These are phyloP conservation scores for Calidris pygmaea DNA, from an alignment of 2,113 vertebrate species.

Conservation along the genomic window DNA sequence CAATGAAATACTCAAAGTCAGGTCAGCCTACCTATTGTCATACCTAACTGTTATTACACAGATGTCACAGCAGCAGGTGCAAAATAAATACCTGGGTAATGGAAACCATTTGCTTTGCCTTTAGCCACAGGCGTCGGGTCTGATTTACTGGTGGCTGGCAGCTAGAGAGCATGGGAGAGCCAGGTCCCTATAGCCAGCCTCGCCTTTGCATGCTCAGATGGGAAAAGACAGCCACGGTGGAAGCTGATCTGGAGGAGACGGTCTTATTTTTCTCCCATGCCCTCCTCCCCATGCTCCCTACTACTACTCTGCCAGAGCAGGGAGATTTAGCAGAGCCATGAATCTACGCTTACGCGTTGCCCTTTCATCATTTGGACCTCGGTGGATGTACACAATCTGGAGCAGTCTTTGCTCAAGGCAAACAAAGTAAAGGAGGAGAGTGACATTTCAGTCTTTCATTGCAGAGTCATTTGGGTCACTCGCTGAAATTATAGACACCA, in stretches of 20 bases:
- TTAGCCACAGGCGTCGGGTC: not conserved
- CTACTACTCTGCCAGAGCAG: not conserved
- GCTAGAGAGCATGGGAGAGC: not conserved
- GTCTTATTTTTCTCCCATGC: not conserved
- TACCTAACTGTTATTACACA: constrained; percentile 18
- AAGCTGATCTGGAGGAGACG: not conserved
- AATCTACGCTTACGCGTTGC: constrained; percentile 12
- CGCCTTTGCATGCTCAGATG: not conserved
- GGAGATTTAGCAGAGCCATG: constrained; percentile 19
- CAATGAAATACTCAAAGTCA: not conserved
- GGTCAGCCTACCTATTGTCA: constrained; percentile 32
- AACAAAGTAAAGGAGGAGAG: constrained; percentile 64
- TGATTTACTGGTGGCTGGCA: constrained; percentile 46
- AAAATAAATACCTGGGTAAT: constrained; percentile 49
- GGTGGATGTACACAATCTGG: constrained; percentile 50
- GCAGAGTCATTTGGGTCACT: constrained; percentile 62
- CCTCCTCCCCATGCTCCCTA: not conserved
- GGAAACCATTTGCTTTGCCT: constrained; percentile 43
- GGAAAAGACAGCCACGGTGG: not conserved
- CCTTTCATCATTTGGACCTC: constrained; percentile 65
- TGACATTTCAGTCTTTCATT: constrained; percentile 72
- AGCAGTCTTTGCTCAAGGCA: constrained; percentile 71
- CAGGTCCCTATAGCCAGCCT: not conserved
- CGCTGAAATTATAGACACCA: constrained; percentile 65
- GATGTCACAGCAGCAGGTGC: constrained; percentile 34